These are phyloP conservation scores for Drosophila quadrilineata DNA, from an alignment of 1,140 invertebrate genomes.

Conservation along the genomic window DNA sequence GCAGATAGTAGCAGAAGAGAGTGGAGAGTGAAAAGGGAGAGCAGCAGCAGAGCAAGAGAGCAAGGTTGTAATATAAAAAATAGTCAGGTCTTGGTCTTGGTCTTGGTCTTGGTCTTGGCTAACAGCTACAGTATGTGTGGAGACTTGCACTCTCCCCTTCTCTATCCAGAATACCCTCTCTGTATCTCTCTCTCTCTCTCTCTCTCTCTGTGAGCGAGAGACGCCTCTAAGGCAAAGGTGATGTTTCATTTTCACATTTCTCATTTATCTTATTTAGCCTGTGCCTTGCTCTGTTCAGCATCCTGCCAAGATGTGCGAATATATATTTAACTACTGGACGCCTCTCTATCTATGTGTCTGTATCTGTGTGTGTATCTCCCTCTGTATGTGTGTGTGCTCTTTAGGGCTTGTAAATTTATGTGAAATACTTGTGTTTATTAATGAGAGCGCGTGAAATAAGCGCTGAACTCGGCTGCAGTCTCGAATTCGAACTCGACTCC, in stretches of 20 bases:
- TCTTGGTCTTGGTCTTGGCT: conserved; percentile 15
- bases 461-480: conserved; percentile 6
- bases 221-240: conserved; percentile 61
- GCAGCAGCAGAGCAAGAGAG: conserved; percentile 24
- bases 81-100: conserved; percentile 25
- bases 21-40: conserved; percentile 10
- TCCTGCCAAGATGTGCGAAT: conserved; percentile 31
- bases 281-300: conserved; percentile 12
- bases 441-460: conserved; percentile 37
- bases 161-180: not conserved
- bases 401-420: conserved; percentile 36
- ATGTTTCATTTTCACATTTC: conserved; percentile 81
- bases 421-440: conserved; percentile 42
- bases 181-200: not conserved
- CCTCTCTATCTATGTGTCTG: not conserved
- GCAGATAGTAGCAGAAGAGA: not conserved
- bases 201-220: conserved; percentile 32
- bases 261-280: conserved; percentile 80
- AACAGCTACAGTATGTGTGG: conserved; percentile 38
- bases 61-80: conserved; percentile 45
- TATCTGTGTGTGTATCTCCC: conserved; percentile 5
- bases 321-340: conserved; percentile 44
- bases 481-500: too few species aligned
- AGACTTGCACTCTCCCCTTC: not conserved
- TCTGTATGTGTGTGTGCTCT: conserved; percentile 1